A percentile compares a stretch with the other conserved stretches of the same genome.
Evolutionary conservation across 2,113 vertebrate genomes (phyloP).

Genomic region (Limnothrissa miodon): DNA sequence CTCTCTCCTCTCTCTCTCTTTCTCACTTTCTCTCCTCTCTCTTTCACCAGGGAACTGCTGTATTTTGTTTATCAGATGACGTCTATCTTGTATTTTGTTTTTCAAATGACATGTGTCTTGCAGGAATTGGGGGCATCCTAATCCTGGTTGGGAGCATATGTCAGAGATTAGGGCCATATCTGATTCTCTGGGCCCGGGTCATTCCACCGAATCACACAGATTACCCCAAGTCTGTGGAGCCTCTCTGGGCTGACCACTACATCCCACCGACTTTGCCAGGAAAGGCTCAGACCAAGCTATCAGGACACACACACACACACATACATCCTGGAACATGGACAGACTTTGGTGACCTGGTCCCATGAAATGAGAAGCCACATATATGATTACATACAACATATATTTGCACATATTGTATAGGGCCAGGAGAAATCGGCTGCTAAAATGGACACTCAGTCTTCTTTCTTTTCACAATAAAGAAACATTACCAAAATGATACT

Average conservation of each 20-base stretch:
- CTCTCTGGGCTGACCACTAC: not conserved
- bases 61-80: not conserved
- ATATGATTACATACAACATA: no score
- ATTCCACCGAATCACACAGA: constrained; percentile 24
- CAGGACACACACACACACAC: no score
- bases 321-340: no score
- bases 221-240: constrained; percentile 17
- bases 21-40: not conserved
- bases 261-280: not conserved
- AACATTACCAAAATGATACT: no score
- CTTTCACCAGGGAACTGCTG: not conserved
- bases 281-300: not conserved
- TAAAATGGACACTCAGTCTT: no score
- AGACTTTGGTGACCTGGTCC: no score
- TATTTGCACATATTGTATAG: no score
- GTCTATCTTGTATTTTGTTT: constrained; percentile 28
- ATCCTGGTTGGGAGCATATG: constrained; percentile 30
- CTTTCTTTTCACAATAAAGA: no score
- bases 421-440: no score
- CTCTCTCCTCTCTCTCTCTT: not conserved
- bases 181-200: constrained; percentile 15
- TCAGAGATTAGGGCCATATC: constrained; percentile 28
- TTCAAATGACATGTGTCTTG: constrained; percentile 20
- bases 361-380: no score
- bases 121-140: constrained; percentile 26